phyloP scores from a whole-genome alignment of 2,797 vertebrate species.

The Sebastes aleutianus region DNA sequence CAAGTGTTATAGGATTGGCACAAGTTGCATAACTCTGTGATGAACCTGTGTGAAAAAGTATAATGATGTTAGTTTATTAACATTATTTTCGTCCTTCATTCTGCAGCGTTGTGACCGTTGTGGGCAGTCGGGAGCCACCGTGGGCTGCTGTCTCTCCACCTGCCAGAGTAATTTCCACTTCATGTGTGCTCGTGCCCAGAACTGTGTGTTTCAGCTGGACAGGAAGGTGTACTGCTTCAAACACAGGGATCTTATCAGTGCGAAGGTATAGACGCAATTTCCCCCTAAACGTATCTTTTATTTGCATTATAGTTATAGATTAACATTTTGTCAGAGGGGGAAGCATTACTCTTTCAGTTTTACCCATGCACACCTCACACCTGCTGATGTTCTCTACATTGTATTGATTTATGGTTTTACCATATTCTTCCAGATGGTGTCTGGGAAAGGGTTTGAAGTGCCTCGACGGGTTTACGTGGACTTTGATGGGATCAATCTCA shows the following conservation, averaged over 20 bases:
- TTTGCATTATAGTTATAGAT: not conserved
- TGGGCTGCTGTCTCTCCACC: constrained; percentile 91
- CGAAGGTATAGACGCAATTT: constrained; percentile 77
- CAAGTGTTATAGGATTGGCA: not conserved
- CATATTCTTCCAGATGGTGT: constrained; percentile 76
- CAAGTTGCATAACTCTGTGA: not conserved
- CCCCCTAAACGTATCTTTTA: not conserved
- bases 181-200: constrained; percentile 91
- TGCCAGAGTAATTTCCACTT: constrained; percentile 96
- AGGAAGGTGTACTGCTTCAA: constrained; percentile 92
- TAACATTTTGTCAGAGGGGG: not conserved
- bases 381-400: not conserved
- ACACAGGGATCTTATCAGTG: constrained; percentile 87
- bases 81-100: not conserved
- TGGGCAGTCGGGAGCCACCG: constrained; percentile 89
- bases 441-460: constrained; percentile 87
- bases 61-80: not conserved
- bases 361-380: not conserved
- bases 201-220: constrained; percentile 91
- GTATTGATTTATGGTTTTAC: not conserved
- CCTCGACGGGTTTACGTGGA: constrained; percentile 90
- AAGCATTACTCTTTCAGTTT: not conserved
- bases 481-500: constrained; percentile 92
- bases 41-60: not conserved
- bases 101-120: constrained; percentile 92